phyloP scores from a whole-genome alignment of 2,888 invertebrate species.

The Incurvaria masculella region DNA sequence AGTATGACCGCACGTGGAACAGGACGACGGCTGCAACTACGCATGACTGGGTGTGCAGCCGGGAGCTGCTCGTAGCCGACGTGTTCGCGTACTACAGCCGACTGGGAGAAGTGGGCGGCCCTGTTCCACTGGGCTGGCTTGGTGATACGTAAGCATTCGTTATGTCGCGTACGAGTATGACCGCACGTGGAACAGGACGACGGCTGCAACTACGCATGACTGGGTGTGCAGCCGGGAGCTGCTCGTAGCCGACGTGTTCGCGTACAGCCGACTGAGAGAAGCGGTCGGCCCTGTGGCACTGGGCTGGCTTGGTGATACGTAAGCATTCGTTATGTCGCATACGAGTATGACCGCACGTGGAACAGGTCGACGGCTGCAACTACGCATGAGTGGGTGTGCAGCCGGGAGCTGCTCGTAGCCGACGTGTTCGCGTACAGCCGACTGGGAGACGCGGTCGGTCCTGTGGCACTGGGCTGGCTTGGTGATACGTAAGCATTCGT shows the following conservation, averaged over 20 bases:
- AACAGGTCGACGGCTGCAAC: slow-evolving; percentile 29
- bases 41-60: slow-evolving; percentile 35
- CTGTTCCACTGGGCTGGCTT: slow-evolving; percentile 34
- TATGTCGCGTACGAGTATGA: slow-evolving; percentile 31
- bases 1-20: slow-evolving; percentile 33
- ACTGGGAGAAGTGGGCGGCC: slow-evolving; percentile 30
- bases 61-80: slow-evolving; percentile 30
- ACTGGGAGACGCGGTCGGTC: slow-evolving; percentile 30
- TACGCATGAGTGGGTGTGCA: slow-evolving; percentile 35
- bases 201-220: slow-evolving; percentile 29
- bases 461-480: slow-evolving; percentile 34
- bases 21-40: slow-evolving; percentile 28
- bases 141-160: slow-evolving; percentile 36
- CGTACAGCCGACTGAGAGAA: slow-evolving; percentile 29
- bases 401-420: slow-evolving; percentile 28
- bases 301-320: slow-evolving; percentile 38
- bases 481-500: slow-evolving; percentile 33
- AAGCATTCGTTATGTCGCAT: too few relatives aligned
- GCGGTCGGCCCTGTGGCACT: slow-evolving; percentile 29
- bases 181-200: slow-evolving; percentile 31
- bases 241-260: slow-evolving; percentile 28
- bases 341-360: slow-evolving; percentile 31
- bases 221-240: slow-evolving; percentile 36
- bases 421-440: slow-evolving; percentile 29
- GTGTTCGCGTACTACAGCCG: slow-evolving; percentile 28